These are phyloP conservation scores for Pollachius pollachius DNA, from an alignment of 2,113 vertebrate species.

Conservation along the genomic window DNA sequence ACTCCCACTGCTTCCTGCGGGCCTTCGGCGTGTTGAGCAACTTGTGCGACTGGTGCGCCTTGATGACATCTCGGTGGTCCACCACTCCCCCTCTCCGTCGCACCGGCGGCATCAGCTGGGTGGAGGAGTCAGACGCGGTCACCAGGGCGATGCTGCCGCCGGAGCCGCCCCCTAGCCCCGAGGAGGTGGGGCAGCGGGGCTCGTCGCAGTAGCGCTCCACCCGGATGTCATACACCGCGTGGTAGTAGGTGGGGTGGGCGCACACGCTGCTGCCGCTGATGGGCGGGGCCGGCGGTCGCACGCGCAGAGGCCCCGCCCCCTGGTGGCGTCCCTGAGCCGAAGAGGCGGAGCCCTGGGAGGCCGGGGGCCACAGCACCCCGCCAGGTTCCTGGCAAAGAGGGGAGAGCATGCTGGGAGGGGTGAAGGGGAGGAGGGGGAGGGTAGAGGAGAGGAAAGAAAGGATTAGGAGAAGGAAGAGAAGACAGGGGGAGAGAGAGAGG, in stretches of 20 bases:
- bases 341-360: constrained; percentile 42
- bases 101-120: constrained; percentile 52
- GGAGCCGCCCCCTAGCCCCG: constrained; percentile 8
- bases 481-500: background rate
- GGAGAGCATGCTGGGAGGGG: constrained; percentile 50
- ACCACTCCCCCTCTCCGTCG: constrained; percentile 80
- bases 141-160: constrained; percentile 46
- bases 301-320: constrained; percentile 39
- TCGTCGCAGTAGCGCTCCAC: constrained; percentile 61
- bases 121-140: constrained; percentile 31
- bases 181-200: constrained; percentile 35
- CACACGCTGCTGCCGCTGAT: constrained; percentile 68
- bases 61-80: constrained; percentile 83
- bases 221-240: constrained; percentile 66
- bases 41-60: constrained; percentile 86
- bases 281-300: constrained; percentile 53
- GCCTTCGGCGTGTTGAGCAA: constrained; percentile 84
- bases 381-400: constrained; percentile 66
- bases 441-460: background rate
- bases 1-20: constrained; percentile 87
- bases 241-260: constrained; percentile 73
- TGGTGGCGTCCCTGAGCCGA: constrained; percentile 24
- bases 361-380: constrained; percentile 66
- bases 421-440: background rate
- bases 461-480: background rate